A percentile compares a stretch with the other conserved stretches of the same genome.
Evolutionary conservation across 1,140 invertebrate genomes (phyloP).

Genomic region (Bicyclus anynana): DNA sequence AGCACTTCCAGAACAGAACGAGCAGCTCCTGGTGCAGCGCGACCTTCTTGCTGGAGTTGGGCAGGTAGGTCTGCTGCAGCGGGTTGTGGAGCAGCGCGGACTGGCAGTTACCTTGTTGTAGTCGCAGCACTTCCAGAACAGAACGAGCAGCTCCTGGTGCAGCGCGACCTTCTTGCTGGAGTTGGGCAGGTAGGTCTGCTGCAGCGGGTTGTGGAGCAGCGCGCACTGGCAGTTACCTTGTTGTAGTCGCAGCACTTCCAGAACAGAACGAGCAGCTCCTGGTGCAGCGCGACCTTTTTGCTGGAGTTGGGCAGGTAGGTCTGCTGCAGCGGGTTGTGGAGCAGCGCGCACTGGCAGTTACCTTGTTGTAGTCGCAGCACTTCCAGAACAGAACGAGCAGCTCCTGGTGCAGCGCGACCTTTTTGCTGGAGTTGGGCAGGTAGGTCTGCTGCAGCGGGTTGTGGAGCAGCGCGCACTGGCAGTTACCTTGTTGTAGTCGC

Average conservation of each 20-base stretch:
- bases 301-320: constrained; percentile 98
- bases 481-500: constrained; percentile 98
- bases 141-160: constrained; percentile 97
- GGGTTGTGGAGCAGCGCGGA: no score
- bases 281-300: constrained; percentile 98
- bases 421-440: constrained; percentile 97
- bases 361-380: constrained; percentile 99
- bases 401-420: constrained; percentile 98
- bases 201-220: constrained; percentile 97
- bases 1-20: constrained; percentile 99
- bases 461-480: constrained; percentile 97
- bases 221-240: constrained; percentile 98
- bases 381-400: constrained; percentile 99
- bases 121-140: constrained; percentile 99
- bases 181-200: constrained; percentile 98
- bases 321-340: constrained; percentile 98
- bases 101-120: constrained; percentile 99
- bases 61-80: constrained; percentile 99
- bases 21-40: constrained; percentile 98
- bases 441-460: constrained; percentile 98
- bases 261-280: constrained; percentile 98
- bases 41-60: constrained; percentile 98
- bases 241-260: constrained; percentile 99
- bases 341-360: constrained; percentile 96
- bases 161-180: constrained; percentile 98